Evolutionary conservation across 2,113 vertebrate genomes (phyloP).

Genomic region (Brevimyrus niger): DNA sequence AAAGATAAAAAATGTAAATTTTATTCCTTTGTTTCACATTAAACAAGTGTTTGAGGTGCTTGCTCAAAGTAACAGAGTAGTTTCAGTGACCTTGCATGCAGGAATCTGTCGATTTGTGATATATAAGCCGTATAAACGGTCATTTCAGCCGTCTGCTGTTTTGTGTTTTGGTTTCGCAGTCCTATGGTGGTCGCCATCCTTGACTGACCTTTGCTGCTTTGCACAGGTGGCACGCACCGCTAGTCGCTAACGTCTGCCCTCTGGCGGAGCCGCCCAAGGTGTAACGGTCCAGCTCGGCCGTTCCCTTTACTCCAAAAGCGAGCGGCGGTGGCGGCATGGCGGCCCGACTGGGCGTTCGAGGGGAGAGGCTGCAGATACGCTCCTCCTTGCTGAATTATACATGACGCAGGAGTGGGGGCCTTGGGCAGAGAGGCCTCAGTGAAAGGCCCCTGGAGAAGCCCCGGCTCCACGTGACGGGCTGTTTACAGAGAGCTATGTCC

Average conservation of each 20-base stretch:
- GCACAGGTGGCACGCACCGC: not conserved
- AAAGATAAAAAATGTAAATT: not conserved
- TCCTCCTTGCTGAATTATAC: conserved; percentile 20
- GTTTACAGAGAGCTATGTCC: not conserved
- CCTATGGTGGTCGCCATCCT: not conserved
- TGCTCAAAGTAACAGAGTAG: not conserved
- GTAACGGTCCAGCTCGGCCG: not conserved
- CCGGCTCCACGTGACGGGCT: not conserved
- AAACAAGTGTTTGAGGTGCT: not conserved
- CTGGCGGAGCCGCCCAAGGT: not conserved
- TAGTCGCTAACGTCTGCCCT: not conserved
- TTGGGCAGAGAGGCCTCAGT: not conserved
- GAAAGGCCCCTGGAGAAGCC: not conserved
- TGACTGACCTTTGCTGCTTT: not conserved
- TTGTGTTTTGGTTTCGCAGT: not conserved
- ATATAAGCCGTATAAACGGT: not conserved
- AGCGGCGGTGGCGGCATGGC: not conserved
- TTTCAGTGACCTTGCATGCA: not conserved
- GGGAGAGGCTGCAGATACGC: not conserved
- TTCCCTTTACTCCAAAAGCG: not conserved
- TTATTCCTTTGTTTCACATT: not conserved
- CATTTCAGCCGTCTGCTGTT: not conserved
- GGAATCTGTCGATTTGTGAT: not conserved
- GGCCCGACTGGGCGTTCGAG: not conserved
- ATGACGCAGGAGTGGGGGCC: conserved; percentile 7